Conservation (phyloP, 53 echinoderm and acorn worm genomes). For the Crossaster papposus region DNA sequence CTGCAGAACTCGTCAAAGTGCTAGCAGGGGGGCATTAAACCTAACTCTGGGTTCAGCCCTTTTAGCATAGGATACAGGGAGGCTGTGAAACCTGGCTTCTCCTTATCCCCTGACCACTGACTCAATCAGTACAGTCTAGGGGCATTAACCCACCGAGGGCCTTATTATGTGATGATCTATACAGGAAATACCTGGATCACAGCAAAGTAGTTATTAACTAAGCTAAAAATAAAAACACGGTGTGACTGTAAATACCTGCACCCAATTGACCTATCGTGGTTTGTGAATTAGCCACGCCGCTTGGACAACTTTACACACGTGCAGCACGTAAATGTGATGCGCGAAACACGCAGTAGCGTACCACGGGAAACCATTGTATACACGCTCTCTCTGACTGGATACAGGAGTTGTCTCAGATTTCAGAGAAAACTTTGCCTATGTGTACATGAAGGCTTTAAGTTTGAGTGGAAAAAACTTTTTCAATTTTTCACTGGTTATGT, state of each 20-base stretch:
- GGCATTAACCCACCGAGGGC: constrained; percentile 36
- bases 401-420: no score
- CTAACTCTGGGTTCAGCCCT: background rate
- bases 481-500: no score
- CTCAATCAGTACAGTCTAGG: constrained; percentile 27
- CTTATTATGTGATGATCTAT: background rate
- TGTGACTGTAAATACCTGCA: background rate
- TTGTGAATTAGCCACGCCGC: no score
- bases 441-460: no score
- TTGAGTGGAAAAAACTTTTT: no score
- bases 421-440: no score
- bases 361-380: no score
- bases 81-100: background rate
- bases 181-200: constrained; percentile 56
- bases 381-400: no score
- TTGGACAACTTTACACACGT: no score
- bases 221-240: constrained; percentile 27
- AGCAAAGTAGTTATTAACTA: constrained; percentile 1
- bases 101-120: constrained; percentile 20
- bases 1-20: constrained; percentile 20
- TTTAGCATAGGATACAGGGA: background rate
- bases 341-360: no score
- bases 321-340: no score
- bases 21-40: background rate
- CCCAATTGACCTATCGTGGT: no score